These are phyloP conservation scores for Drosophila bocki DNA, from an alignment of 1,140 invertebrate species.

Conservation along the genomic window DNA sequence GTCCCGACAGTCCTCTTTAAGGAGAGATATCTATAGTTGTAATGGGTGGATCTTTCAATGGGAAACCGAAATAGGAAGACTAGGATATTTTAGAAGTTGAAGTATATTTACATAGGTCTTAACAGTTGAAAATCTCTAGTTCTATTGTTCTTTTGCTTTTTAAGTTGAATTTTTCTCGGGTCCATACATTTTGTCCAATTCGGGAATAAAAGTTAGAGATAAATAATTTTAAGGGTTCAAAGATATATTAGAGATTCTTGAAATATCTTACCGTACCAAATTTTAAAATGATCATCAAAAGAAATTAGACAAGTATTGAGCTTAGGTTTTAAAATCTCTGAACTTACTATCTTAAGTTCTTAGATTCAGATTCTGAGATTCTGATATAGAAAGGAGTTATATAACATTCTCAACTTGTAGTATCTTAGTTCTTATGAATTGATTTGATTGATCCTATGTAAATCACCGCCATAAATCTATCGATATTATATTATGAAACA, in stretches of 20 bases:
- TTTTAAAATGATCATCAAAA: neutral
- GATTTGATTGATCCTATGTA: neutral
- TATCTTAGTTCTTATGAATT: neutral
- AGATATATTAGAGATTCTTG: no score
- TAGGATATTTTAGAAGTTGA: neutral
- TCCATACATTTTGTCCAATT: neutral
- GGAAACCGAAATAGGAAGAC: neutral
- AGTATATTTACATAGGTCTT: neutral
- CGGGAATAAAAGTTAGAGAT: neutral
- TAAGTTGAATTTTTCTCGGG: no score
- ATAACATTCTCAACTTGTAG: neutral
- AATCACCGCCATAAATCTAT: neutral
- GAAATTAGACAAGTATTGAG: no score
- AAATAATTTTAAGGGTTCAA: neutral
- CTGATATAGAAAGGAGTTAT: no score
- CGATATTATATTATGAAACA: neutral
- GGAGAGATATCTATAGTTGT: neutral
- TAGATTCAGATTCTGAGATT: no score
- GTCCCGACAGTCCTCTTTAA: slow-evolving; percentile 12
- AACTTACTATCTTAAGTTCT: no score
- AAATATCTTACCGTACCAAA: neutral
- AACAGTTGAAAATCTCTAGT: neutral
- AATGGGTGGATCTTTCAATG: neutral
- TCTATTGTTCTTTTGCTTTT: neutral
- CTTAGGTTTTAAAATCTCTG: neutral